phyloP scores from a whole-genome alignment of 2,113 vertebrate genomes.

The Oncorhynchus keta region DNA sequence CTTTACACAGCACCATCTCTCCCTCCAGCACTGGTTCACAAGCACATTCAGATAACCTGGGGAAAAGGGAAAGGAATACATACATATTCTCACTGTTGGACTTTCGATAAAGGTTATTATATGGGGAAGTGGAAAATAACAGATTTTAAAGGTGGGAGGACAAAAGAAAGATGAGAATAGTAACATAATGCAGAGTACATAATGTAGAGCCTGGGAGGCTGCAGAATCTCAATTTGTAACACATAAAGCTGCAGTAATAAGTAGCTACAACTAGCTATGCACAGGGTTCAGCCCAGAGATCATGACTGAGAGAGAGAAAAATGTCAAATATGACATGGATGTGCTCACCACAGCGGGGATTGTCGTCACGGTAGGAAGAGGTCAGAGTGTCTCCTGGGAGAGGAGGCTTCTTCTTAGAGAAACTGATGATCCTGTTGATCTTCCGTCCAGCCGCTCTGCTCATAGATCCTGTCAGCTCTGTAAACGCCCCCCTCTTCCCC shows the following conservation, averaged over 20 bases:
- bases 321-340: neutral
- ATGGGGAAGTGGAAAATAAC: no score
- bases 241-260: no score
- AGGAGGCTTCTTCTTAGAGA: slow-evolving; percentile 90
- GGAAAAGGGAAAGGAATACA: neutral
- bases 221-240: no score
- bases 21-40: slow-evolving; percentile 90
- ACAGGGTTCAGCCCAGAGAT: neutral
- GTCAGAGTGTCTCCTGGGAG: slow-evolving; percentile 77
- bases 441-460: slow-evolving; percentile 92
- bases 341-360: slow-evolving; percentile 86
- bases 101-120: neutral
- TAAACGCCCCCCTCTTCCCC: slow-evolving; percentile 86
- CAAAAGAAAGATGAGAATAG: no score
- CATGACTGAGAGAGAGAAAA: no score
- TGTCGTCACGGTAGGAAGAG: slow-evolving; percentile 77
- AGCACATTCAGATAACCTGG: slow-evolving; percentile 87
- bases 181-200: neutral
- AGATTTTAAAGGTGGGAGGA: no score
- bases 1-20: slow-evolving; percentile 89
- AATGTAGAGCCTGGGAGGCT: neutral
- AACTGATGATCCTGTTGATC: slow-evolving; percentile 95
- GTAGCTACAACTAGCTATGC: no score
- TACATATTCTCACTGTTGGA: neutral
- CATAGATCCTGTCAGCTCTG: slow-evolving; percentile 92